These are phyloP conservation scores for Yponomeuta malinellus DNA, from an alignment of 2,888 invertebrate genomes.

Conservation along the genomic window DNA sequence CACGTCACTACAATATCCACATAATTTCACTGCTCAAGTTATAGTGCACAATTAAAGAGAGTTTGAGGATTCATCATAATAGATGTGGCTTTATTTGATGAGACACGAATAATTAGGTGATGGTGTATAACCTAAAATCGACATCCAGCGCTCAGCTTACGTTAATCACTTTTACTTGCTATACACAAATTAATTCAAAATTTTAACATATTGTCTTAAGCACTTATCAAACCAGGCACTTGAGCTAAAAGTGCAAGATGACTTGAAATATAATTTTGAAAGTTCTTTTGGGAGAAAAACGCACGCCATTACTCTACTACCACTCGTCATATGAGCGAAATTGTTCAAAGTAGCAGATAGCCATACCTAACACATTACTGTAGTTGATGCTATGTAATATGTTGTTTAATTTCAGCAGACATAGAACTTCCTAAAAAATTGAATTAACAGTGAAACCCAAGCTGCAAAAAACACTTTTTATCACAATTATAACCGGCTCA, in stretches of 20 bases:
- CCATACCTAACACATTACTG: slow-evolving; percentile 86
- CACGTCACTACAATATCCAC: slow-evolving; percentile 63
- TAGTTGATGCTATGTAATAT: slow-evolving; percentile 76
- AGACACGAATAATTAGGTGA: slow-evolving; percentile 31
- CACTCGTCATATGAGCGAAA: slow-evolving; percentile 70
- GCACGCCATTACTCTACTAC: slow-evolving; percentile 81
- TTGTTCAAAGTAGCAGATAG: slow-evolving; percentile 52
- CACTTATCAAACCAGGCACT: slow-evolving; percentile 9
- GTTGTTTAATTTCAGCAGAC: slow-evolving; percentile 62
- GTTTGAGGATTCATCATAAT: not conserved
- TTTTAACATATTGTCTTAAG: not conserved
- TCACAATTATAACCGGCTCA: slow-evolving; percentile 82
- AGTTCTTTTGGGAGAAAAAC: slow-evolving; percentile 77
- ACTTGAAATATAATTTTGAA: slow-evolving; percentile 63
- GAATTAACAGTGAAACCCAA: slow-evolving; percentile 60
- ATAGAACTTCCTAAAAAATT: slow-evolving; percentile 67
- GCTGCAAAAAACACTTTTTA: slow-evolving; percentile 71
- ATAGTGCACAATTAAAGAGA: not conserved
- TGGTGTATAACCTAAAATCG: slow-evolving; percentile 75
- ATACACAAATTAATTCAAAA: slow-evolving; percentile 6
- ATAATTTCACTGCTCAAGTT: slow-evolving; percentile 32
- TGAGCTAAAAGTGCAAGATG: slow-evolving; percentile 19
- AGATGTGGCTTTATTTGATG: slow-evolving; percentile 3
- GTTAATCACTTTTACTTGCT: not conserved
- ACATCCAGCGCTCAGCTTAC: slow-evolving; percentile 52